Evolutionary conservation across 2,797 vertebrate species (phyloP).

Genomic region (Anomalospiza imberbis): DNA sequence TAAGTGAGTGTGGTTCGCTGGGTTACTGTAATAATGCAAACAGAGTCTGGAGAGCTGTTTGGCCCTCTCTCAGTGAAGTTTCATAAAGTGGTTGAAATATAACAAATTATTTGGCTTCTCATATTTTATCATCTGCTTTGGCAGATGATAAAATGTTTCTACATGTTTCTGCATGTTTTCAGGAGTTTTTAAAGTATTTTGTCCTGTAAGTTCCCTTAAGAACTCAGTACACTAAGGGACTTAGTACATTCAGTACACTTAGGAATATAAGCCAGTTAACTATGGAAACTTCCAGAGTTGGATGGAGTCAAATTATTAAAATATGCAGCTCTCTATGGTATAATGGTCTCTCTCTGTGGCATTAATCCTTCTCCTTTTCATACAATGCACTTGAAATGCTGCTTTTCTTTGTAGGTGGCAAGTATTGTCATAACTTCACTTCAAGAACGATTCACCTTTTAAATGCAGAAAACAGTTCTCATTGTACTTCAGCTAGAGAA

Average conservation of each 20-base stretch:
- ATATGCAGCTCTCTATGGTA: slow-evolving; percentile 27
- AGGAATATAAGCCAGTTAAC: slow-evolving; percentile 3
- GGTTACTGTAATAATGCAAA: background rate
- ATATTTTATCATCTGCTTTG: background rate
- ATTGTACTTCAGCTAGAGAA: slow-evolving; percentile 56
- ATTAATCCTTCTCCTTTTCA: slow-evolving; percentile 64
- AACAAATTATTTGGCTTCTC: background rate
- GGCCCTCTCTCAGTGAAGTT: background rate
- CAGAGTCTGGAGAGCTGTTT: background rate
- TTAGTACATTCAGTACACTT: background rate
- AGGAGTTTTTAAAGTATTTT: background rate
- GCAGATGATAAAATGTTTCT: no score
- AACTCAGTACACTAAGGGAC: background rate
- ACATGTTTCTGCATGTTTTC: background rate
- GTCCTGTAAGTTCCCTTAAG: background rate
- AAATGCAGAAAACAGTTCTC: slow-evolving; percentile 57
- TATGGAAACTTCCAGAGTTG: slow-evolving; percentile 22
- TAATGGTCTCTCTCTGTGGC: slow-evolving; percentile 44
- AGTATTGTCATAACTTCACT: slow-evolving; percentile 65
- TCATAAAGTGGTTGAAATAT: background rate
- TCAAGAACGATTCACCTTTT: slow-evolving; percentile 62
- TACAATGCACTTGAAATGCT: slow-evolving; percentile 47
- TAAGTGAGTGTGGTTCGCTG: background rate
- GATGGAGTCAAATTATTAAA: slow-evolving; percentile 51
- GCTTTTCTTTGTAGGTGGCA: slow-evolving; percentile 53